phyloP scores from a whole-genome alignment of 2,797 vertebrate genomes.

The Dermochelys coriacea region DNA sequence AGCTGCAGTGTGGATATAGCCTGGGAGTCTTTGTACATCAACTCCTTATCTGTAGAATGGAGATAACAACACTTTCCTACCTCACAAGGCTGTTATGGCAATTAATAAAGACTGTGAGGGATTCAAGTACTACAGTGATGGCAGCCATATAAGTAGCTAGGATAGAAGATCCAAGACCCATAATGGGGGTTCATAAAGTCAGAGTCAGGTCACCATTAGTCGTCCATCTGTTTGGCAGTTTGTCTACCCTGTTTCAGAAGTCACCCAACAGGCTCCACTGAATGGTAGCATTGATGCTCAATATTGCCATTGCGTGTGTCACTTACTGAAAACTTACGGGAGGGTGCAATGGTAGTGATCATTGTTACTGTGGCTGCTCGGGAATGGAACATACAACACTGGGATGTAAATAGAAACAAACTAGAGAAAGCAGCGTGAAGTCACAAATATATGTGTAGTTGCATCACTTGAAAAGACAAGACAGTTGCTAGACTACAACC shows the following conservation, averaged over 20 bases:
- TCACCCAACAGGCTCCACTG: neutral
- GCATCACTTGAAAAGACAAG: neutral
- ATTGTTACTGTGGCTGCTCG: neutral
- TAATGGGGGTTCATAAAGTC: neutral
- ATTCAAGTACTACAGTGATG: neutral
- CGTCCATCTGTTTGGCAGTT: neutral
- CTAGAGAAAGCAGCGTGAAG: neutral
- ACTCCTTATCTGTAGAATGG: neutral
- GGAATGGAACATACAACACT: neutral
- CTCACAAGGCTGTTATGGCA: neutral
- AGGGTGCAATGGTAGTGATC: neutral
- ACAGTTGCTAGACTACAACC: rapidly evolving
- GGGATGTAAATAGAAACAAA: neutral
- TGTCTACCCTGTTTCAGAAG: neutral
- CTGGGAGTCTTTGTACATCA: neutral
- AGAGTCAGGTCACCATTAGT: rapidly evolving
- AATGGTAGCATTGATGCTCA: neutral
- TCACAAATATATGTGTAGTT: neutral
- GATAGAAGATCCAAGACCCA: neutral
- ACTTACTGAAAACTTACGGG: conserved; percentile 42
- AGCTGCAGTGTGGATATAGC: neutral
- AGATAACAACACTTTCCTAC: neutral
- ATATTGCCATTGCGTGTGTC: conserved; percentile 77
- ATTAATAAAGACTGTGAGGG: neutral
- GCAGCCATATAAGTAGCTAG: rapidly evolving